phyloP scores from a whole-genome alignment of 2,797 vertebrate genomes.

The Sciurus vulgaris region DNA sequence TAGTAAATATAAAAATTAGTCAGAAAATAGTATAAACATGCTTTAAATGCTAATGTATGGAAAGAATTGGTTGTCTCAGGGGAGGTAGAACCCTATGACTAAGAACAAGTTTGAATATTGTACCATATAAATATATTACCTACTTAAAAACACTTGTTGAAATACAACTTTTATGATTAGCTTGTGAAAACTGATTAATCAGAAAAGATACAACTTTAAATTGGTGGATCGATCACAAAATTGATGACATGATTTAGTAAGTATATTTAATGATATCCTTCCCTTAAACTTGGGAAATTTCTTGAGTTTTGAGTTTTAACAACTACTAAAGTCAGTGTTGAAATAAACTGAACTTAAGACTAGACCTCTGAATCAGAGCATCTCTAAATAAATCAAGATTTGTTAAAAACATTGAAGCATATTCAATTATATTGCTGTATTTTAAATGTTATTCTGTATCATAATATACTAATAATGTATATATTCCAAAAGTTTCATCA shows the following conservation, averaged over 20 bases:
- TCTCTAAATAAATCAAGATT: neutral
- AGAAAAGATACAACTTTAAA: constrained; percentile 2
- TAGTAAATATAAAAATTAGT: neutral
- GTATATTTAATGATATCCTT: neutral
- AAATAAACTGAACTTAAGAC: constrained; percentile 11
- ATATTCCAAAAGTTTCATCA: neutral
- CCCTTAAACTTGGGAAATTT: neutral
- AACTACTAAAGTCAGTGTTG: neutral
- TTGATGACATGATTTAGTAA: neutral
- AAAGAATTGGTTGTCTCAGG: neutral
- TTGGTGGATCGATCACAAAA: neutral
- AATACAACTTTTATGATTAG: neutral
- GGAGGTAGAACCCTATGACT: neutral
- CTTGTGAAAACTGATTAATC: neutral
- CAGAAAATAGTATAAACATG: neutral
- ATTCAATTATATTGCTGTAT: neutral
- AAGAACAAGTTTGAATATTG: neutral
- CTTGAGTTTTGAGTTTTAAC: neutral
- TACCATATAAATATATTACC: neutral
- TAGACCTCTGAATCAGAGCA: neutral
- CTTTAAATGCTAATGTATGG: neutral
- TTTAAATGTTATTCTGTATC: neutral
- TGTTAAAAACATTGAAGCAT: neutral
- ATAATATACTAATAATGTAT: neutral
- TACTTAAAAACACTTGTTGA: neutral